Percentiles rank a stretch among this genome's conserved stretches.
phyloP scores from a whole-genome alignment of 2,797 vertebrate species.

The Pelochelys cantorii region DNA sequence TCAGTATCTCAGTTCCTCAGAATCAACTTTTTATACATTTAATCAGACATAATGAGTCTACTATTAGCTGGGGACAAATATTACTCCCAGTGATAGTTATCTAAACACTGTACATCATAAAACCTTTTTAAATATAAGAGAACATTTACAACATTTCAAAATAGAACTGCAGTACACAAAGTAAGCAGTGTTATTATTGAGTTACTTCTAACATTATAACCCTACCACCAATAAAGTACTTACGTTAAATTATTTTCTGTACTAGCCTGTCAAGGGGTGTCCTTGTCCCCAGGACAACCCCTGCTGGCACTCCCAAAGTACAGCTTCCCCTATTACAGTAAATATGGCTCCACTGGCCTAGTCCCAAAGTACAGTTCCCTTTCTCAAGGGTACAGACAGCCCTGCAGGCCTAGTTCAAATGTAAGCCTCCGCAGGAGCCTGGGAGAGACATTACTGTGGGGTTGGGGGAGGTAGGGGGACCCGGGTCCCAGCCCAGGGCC shows the following conservation, averaged over 20 bases:
- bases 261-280: not conserved
- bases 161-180: not conserved
- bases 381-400: too few relatives aligned
- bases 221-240: not conserved
- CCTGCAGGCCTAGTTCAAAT: too few relatives aligned
- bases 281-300: too few relatives aligned
- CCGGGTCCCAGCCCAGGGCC: too few relatives aligned
- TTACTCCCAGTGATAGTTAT: not conserved
- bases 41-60: not conserved
- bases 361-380: too few relatives aligned
- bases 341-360: too few relatives aligned
- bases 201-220: not conserved
- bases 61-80: not conserved
- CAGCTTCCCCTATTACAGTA: too few relatives aligned
- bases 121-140: not conserved
- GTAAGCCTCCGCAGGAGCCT: too few relatives aligned
- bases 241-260: not conserved
- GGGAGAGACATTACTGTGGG: too few relatives aligned
- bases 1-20: not conserved
- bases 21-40: too few relatives aligned
- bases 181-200: not conserved
- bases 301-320: too few relatives aligned
- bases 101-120: not conserved
- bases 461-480: too few relatives aligned
- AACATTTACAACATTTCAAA: not conserved